These are phyloP conservation scores for Micromys minutus DNA, from an alignment of 2,113 vertebrate species.

Conservation along the genomic window DNA sequence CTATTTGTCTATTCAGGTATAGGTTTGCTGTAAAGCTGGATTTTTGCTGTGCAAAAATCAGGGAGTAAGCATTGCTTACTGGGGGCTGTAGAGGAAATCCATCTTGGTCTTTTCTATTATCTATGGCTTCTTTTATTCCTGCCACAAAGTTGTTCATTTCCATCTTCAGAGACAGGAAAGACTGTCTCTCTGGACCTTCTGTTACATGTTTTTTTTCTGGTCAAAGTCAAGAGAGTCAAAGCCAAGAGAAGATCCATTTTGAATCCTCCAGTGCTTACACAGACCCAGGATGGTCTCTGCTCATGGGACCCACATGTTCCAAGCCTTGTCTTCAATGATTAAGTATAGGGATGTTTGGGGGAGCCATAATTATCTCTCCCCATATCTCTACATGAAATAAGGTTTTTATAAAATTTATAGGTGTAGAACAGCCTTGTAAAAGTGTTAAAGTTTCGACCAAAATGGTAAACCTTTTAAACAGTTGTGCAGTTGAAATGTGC, in stretches of 20 bases:
- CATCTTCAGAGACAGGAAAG: background rate
- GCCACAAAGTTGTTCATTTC: background rate
- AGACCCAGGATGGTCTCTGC: background rate
- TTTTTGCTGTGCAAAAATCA: background rate
- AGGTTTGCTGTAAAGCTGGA: background rate
- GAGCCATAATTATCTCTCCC: background rate
- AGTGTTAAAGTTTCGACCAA: background rate
- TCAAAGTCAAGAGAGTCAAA: too few relatives aligned
- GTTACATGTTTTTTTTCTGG: background rate
- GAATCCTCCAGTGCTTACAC: background rate
- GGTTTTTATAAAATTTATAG: background rate
- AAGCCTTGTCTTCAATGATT: background rate
- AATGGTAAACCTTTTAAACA: background rate
- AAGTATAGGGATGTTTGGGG: background rate
- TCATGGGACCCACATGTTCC: too few relatives aligned
- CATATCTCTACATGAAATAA: background rate
- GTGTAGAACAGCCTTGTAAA: background rate
- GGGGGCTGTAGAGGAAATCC: background rate
- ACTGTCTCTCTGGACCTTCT: background rate
- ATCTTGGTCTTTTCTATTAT: background rate
- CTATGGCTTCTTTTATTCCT: background rate
- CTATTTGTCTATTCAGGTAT: background rate
- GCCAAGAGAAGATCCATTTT: too few relatives aligned
- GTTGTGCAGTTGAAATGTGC: background rate
- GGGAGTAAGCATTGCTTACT: too few relatives aligned